Conservation (phyloP, 1,140 invertebrate genomes). For the Palaemon carinicauda region DNA sequence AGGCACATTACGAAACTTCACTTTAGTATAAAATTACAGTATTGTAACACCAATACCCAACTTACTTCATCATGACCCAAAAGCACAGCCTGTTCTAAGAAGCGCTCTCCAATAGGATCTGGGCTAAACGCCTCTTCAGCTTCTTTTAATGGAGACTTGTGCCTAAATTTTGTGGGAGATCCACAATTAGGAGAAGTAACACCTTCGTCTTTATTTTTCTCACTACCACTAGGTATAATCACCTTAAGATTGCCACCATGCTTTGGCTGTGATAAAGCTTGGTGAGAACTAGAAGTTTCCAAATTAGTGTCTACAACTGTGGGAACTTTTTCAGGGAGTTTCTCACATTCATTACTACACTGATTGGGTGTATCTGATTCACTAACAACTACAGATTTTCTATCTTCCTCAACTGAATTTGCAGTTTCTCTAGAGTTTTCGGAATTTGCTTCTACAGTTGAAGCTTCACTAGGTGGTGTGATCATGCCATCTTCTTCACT, state of each 20-base stretch:
- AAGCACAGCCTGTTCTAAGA: conserved; percentile 27
- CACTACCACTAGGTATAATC: neutral
- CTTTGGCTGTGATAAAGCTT: neutral
- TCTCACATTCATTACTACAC: neutral
- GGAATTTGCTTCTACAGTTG: neutral
- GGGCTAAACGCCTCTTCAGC: conserved; percentile 11
- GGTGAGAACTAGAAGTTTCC: too few relatives aligned
- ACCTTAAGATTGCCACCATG: neutral
- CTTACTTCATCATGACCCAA: conserved; percentile 43
- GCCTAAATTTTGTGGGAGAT: neutral
- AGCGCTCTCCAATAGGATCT: conserved; percentile 44
- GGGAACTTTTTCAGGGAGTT: too few relatives aligned
- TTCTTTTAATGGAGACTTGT: conserved; percentile 16
- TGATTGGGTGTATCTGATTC: too few relatives aligned
- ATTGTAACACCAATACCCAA: neutral
- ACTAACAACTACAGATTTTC: too few relatives aligned
- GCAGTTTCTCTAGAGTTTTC: neutral
- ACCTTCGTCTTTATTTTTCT: neutral
- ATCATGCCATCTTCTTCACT: conserved; percentile 33
- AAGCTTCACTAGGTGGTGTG: conserved; percentile 12
- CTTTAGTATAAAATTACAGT: too few relatives aligned
- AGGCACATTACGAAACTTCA: neutral
- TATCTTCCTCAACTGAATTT: neutral
- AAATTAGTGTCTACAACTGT: too few relatives aligned
- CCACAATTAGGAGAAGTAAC: neutral